Conservation (phyloP, 2,113 vertebrate genomes). For the Mobula birostris region DNA sequence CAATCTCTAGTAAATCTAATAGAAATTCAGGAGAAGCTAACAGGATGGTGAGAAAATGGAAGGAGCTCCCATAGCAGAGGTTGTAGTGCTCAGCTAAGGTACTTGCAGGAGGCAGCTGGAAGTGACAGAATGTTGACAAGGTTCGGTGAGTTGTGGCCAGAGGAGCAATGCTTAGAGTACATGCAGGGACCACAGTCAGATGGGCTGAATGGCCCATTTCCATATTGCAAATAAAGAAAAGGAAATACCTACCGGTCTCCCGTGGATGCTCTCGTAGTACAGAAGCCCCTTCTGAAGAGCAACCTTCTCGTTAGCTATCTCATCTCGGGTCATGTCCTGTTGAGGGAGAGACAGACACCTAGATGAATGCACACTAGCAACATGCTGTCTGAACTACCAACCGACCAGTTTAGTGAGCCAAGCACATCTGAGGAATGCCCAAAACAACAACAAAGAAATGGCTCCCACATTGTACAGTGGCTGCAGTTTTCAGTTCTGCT, state of each 20-base stretch:
- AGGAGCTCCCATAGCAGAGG: too few species aligned
- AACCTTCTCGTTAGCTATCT: constrained; percentile 85
- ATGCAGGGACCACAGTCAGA: background rate
- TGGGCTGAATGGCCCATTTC: background rate
- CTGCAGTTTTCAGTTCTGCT: background rate
- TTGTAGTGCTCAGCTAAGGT: too few species aligned
- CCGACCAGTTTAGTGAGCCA: too few species aligned
- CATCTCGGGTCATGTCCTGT: constrained; percentile 94
- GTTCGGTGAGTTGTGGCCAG: background rate
- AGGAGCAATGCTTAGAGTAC: too few species aligned
- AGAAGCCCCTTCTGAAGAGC: constrained; percentile 88
- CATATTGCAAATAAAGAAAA: background rate
- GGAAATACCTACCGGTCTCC: constrained; percentile 73
- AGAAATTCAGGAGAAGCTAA: background rate
- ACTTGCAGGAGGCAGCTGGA: too few species aligned
- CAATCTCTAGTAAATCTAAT: background rate
- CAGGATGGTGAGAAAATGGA: background rate
- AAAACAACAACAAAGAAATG: background rate
- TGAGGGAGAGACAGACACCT: background rate
- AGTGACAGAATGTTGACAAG: background rate
- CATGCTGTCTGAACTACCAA: too few species aligned
- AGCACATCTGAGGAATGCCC: background rate
- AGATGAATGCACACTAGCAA: background rate
- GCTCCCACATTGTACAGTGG: background rate
- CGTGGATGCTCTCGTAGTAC: constrained; percentile 86